Percentiles rank a stretch among this genome's conserved stretches.
These are phyloP conservation scores for Quiscalus mexicanus DNA, from an alignment of 2,113 vertebrate genomes.

Conservation along the genomic window DNA sequence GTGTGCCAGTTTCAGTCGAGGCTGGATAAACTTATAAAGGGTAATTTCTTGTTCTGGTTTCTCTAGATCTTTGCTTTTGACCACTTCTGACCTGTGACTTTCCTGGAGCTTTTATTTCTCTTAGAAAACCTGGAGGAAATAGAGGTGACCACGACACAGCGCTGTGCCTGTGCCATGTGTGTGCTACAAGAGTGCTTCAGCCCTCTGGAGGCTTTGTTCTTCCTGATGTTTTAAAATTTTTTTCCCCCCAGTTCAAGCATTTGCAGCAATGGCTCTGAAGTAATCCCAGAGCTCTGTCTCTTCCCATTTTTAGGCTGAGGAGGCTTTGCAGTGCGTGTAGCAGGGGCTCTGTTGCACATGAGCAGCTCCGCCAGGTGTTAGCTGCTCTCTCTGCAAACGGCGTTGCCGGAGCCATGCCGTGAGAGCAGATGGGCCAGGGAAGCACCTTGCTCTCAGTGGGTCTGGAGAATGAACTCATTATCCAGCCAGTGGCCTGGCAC, in stretches of 20 bases:
- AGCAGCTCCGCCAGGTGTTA: background rate
- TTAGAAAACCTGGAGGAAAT: background rate
- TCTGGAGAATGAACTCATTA: conserved; percentile 43
- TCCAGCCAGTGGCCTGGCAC: conserved; percentile 18
- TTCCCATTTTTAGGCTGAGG: background rate
- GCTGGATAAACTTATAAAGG: background rate
- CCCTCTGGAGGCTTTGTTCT: background rate
- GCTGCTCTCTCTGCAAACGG: background rate
- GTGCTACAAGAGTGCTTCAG: background rate
- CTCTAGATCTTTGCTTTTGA: background rate
- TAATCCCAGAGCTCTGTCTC: background rate
- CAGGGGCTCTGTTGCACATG: background rate
- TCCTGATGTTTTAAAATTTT: background rate
- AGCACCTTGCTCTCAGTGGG: background rate
- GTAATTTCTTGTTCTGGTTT: background rate
- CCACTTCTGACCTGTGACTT: background rate
- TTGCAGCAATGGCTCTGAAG: background rate
- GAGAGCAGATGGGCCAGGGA: conserved; percentile 47
- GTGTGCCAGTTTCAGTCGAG: background rate
- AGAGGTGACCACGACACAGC: background rate
- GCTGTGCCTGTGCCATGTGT: rapidly evolving
- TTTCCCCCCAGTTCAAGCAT: background rate
- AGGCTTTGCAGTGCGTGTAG: background rate
- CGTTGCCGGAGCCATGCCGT: background rate
- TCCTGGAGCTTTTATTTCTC: background rate